Evolutionary conservation across 2,113 vertebrate species (phyloP).

Genomic region (Cisticola juncidis): DNA sequence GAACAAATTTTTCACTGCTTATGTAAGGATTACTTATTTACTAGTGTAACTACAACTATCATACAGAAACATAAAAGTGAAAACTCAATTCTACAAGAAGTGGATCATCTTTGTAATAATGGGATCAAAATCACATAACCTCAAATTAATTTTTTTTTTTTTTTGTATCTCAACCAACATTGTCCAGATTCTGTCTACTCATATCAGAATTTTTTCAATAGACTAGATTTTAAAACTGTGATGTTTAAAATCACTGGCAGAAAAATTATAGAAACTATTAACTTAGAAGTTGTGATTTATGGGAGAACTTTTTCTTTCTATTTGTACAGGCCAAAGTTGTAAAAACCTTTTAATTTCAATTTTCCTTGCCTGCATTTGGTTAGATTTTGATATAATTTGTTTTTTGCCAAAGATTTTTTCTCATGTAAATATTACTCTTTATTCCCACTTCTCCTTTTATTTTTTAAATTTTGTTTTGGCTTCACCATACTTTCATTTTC

Average conservation of each 20-base stretch:
- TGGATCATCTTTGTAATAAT: neutral
- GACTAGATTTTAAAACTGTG: neutral
- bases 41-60: neutral
- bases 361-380: neutral
- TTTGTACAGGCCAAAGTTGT: neutral
- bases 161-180: neutral
- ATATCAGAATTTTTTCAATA: neutral
- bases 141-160: neutral
- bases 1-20: neutral
- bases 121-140: neutral
- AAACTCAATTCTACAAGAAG: neutral
- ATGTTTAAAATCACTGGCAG: neutral
- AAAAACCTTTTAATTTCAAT: neutral
- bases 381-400: accelerated
- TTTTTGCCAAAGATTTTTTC: neutral
- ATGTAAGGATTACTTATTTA: neutral
- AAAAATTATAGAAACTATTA: neutral
- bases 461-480: neutral
- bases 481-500: neutral
- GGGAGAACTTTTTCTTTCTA: neutral
- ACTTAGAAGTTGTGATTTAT: neutral
- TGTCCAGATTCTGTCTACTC: neutral
- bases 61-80: neutral
- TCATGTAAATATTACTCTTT: neutral
- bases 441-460: neutral